phyloP scores from a whole-genome alignment of 2,113 vertebrate genomes.

The Aramus guarauna region DNA sequence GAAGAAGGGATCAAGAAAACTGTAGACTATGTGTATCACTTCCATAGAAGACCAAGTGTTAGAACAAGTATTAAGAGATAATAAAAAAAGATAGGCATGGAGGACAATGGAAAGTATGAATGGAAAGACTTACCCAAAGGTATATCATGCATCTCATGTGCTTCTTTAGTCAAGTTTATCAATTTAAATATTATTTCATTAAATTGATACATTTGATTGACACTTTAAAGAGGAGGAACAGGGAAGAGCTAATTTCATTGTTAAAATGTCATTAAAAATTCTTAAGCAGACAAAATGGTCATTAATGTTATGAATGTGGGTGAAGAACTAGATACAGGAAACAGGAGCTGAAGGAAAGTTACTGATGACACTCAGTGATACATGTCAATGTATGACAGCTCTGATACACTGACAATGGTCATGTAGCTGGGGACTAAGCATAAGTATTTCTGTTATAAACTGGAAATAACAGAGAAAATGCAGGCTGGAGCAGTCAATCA shows the following conservation, averaged over 20 bases:
- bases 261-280: neutral
- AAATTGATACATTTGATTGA: neutral
- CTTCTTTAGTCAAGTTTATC: neutral
- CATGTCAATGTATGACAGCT: neutral
- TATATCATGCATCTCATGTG: neutral
- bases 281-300: neutral
- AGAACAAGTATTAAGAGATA: neutral
- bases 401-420: neutral
- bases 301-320: neutral
- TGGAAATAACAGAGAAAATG: neutral
- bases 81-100: neutral
- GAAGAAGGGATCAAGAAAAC: neutral
- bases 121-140: neutral
- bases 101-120: neutral
- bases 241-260: neutral
- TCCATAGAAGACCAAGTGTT: neutral
- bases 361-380: neutral
- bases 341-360: neutral
- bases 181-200: neutral
- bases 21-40: fast-evolving
- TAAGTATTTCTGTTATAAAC: neutral
- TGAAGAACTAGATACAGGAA: neutral
- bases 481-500: neutral
- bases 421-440: neutral
- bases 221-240: neutral